Percentiles rank a stretch among this genome's conserved stretches.
Evolutionary conservation across 2,797 vertebrate species (phyloP).

Genomic region (Cercopithecus hamlyni): DNA sequence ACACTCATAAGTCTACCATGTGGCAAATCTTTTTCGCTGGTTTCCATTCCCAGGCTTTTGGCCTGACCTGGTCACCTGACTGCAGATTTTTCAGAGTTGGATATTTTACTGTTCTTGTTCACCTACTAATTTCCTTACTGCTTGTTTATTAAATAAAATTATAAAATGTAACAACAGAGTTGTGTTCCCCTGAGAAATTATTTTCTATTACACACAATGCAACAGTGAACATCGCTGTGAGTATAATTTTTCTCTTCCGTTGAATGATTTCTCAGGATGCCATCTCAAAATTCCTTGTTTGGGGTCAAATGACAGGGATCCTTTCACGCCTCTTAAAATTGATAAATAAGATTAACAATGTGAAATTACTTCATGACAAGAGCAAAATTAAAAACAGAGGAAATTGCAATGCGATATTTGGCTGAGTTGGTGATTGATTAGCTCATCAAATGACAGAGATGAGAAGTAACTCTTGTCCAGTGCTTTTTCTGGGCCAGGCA

Average conservation of each 20-base stretch:
- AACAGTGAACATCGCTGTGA: background rate
- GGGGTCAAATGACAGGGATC: background rate
- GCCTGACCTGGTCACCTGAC: background rate
- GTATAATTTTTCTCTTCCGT: background rate
- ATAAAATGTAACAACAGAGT: background rate
- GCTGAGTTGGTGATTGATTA: no score
- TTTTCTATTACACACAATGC: background rate
- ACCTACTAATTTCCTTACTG: no score
- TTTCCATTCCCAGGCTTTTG: no score
- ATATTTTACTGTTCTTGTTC: background rate
- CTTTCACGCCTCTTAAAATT: background rate
- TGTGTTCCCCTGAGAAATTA: background rate
- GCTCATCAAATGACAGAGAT: background rate
- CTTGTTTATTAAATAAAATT: background rate
- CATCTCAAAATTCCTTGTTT: background rate
- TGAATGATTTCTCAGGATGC: background rate
- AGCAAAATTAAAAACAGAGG: background rate
- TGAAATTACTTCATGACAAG: background rate
- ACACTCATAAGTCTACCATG: rapidly evolving
- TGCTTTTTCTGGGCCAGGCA: no score
- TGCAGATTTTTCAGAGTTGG: background rate
- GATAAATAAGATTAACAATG: background rate
- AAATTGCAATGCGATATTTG: rapidly evolving
- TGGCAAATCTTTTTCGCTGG: rapidly evolving
- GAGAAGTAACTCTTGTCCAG: background rate